Percentiles rank a stretch among this genome's conserved stretches.
Conservation (phyloP, 1,140 invertebrate genomes). For the honey bee (Apis mellifera) region DNA sequence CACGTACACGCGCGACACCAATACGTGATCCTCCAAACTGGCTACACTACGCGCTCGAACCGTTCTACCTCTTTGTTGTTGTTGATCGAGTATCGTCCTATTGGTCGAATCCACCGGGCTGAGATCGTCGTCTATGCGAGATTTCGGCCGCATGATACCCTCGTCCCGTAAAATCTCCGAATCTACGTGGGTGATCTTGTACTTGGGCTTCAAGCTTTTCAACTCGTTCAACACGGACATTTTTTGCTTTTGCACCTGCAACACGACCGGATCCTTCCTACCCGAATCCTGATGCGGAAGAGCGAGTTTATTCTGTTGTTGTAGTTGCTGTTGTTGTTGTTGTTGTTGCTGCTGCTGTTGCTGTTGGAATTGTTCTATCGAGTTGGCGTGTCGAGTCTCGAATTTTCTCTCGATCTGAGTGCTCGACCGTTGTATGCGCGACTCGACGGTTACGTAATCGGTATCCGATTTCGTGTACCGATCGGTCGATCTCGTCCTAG, state of each 20-base stretch:
- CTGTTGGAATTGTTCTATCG: slow-evolving; percentile 53
- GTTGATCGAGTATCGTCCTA: slow-evolving; percentile 48
- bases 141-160: slow-evolving; percentile 80
- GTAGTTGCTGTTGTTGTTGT: neutral
- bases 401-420: slow-evolving; percentile 78
- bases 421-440: slow-evolving; percentile 75
- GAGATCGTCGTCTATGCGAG: slow-evolving; percentile 77
- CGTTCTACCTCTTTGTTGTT: slow-evolving; percentile 54
- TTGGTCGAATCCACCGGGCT: slow-evolving; percentile 72
- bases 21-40: slow-evolving; percentile 73
- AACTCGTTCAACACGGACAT: slow-evolving; percentile 77
- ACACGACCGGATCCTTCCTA: slow-evolving; percentile 73
- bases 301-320: slow-evolving; percentile 41
- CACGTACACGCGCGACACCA: slow-evolving; percentile 54
- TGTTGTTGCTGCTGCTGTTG: neutral
- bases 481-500: slow-evolving; percentile 68
- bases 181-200: slow-evolving; percentile 79
- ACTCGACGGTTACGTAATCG: slow-evolving; percentile 72
- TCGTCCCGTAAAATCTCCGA: slow-evolving; percentile 79
- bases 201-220: slow-evolving; percentile 77
- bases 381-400: slow-evolving; percentile 71
- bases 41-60: slow-evolving; percentile 74
- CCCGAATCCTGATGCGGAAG: slow-evolving; percentile 69
- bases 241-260: slow-evolving; percentile 80
- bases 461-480: slow-evolving; percentile 68